phyloP scores from a whole-genome alignment of 1,140 invertebrate species.

The Cataglyphis hispanica region DNA sequence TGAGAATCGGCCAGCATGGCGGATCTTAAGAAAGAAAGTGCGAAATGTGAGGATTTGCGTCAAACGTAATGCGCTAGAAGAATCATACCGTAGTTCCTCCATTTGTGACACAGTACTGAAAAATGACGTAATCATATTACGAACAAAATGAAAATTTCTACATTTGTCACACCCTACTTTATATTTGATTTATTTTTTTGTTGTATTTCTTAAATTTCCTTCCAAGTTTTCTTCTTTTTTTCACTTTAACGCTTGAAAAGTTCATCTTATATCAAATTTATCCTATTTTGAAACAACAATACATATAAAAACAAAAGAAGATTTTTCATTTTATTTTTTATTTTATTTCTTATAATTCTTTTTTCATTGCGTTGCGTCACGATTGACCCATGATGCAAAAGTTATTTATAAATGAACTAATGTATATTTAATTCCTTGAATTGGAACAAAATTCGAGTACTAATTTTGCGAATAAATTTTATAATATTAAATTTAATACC shows the following conservation, averaged over 20 bases:
- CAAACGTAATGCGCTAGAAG: neutral
- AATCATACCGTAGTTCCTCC: neutral
- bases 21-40: neutral
- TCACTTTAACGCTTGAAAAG: neutral
- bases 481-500: constrained; percentile 28
- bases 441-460: neutral
- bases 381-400: neutral
- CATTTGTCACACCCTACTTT: neutral
- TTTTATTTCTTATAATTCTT: neutral
- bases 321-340: neutral
- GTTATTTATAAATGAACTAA: neutral
- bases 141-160: neutral
- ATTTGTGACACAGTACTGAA: neutral
- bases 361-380: neutral
- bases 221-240: neutral
- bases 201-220: neutral
- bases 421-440: no score
- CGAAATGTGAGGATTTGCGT: neutral
- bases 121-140: neutral
- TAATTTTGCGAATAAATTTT: neutral
- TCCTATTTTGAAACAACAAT: neutral
- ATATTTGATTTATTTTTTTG: neutral
- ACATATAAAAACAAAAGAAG: neutral
- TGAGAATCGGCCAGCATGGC: neutral
- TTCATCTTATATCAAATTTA: neutral